These are phyloP conservation scores for Prunella himalayana DNA, from an alignment of 2,113 vertebrate genomes.

Conservation along the genomic window DNA sequence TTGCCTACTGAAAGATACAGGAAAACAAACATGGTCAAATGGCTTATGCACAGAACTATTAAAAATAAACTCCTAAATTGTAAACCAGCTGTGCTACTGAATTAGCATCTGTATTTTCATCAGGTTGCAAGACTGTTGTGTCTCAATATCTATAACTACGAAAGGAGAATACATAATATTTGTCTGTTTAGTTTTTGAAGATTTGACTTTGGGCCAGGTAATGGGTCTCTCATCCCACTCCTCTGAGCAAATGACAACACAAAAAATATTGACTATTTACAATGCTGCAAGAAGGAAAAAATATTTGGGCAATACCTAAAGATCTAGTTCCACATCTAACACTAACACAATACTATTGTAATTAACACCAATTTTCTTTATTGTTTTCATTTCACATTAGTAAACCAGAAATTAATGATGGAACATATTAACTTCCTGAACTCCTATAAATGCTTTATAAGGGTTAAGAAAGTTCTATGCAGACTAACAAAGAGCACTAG, in stretches of 20 bases:
- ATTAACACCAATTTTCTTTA: no score
- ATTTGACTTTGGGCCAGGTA: neutral
- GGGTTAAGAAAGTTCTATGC: neutral
- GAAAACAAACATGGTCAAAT: neutral
- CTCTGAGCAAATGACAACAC: neutral
- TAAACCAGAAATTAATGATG: neutral
- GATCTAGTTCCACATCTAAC: neutral
- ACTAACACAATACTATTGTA: neutral
- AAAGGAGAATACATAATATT: neutral
- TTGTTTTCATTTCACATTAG: neutral
- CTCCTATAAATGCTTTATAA: neutral
- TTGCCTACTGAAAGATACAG: rapidly evolving
- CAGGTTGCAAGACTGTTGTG: neutral
- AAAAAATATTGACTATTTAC: neutral
- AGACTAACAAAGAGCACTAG: neutral
- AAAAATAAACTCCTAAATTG: neutral
- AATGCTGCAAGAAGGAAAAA: neutral
- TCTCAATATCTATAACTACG: neutral
- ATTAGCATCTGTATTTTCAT: neutral
- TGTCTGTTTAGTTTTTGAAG: neutral
- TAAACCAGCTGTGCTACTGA: neutral
- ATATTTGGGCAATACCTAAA: neutral
- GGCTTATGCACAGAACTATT: neutral
- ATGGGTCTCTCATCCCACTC: neutral
- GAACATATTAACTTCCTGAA: neutral